phyloP scores from a whole-genome alignment of 2,797 vertebrate species.

The Coilia nasus region DNA sequence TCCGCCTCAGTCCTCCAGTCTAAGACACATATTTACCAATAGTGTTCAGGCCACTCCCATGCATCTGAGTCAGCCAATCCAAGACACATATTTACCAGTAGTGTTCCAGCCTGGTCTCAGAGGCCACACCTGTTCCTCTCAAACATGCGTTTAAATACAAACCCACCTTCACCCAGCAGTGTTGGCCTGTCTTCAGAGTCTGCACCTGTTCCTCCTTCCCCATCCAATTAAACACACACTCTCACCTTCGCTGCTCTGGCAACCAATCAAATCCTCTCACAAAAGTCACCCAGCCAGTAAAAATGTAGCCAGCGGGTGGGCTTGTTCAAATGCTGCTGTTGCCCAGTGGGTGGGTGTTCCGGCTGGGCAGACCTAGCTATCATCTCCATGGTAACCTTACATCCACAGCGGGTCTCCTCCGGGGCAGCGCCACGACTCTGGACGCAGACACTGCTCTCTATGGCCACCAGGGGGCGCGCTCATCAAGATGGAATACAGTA shows the following conservation, averaged over 20 bases:
- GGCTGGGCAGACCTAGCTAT: not conserved
- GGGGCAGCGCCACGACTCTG: not conserved
- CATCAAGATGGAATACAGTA: not conserved
- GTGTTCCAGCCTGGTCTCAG: too few relatives aligned
- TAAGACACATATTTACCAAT: too few relatives aligned
- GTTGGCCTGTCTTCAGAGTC: not conserved
- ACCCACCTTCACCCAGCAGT: not conserved
- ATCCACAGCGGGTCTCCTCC: not conserved
- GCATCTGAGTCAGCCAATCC: too few relatives aligned
- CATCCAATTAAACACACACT: conserved; percentile 2
- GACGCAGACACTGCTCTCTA: not conserved
- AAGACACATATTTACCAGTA: too few relatives aligned
- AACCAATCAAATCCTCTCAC: conserved; percentile 63
- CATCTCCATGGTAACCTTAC: not conserved
- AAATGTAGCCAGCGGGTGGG: conserved; percentile 3
- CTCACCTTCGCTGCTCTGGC: conserved; percentile 28
- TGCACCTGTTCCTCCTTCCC: not conserved
- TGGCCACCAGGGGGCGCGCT: not conserved
- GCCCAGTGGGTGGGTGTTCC: not conserved
- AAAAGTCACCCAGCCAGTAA: conserved; percentile 55
- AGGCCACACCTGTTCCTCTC: too few relatives aligned
- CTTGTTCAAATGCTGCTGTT: conserved; percentile 11
- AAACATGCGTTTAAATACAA: not conserved
- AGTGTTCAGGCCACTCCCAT: too few relatives aligned
- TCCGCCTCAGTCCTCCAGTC: too few relatives aligned